Base-by-base conservation (phyloP, 2,888 invertebrate species). In the Agrochola circellaris region DNA sequence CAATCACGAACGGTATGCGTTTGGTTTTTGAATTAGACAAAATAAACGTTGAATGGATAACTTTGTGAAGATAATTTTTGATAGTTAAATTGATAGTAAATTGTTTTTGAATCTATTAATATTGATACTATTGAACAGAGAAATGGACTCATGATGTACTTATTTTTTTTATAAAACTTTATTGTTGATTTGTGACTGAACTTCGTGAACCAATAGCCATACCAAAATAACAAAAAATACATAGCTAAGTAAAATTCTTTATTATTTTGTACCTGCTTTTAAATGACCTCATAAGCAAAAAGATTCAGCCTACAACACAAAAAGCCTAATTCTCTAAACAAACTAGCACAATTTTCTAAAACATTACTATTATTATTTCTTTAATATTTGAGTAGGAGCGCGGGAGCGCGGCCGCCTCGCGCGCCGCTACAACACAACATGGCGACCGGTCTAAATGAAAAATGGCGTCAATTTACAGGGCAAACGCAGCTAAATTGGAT, bases 401-500 rank as follows among this genome's bases (percentile, higher is more conserved):
- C 69, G 54, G 70, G 54, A 62, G 72, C 64, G 65, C 67, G 58
- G 73, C 81, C 80, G 77, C 83, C 78, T 69, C 54, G 75, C 73
- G 79, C 81, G 62, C 70, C 91, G 90, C 91, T 90, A 88, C 91
- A 89, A 92, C 87, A 92, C 93, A 94, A 93, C 90, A 94, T 94
- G 95, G 95, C 93, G 88, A 90, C 71, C 82, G 90, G 91, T 91
- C 92, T 89, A 92, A 93, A 94, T 95, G 95, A 96, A 94, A 95
- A 95, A 96, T 96, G 93, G 93, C 94, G 93, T 91, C 96, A 94
- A 96, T 96, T 96, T 96, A 93, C 91, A 92, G 94, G 93, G 94
- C 92, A 95, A 95, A 94, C 94, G 93, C 93, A 90, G 93, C 94
- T 93, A 96, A 96, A 96, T 96, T 96, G 96, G 95, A 95, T 95